Evolutionary conservation across 2,113 vertebrate genomes (phyloP), one percentile per base, ranked within the genome.

Genomic region (Probosciger aterrimus): DNA sequence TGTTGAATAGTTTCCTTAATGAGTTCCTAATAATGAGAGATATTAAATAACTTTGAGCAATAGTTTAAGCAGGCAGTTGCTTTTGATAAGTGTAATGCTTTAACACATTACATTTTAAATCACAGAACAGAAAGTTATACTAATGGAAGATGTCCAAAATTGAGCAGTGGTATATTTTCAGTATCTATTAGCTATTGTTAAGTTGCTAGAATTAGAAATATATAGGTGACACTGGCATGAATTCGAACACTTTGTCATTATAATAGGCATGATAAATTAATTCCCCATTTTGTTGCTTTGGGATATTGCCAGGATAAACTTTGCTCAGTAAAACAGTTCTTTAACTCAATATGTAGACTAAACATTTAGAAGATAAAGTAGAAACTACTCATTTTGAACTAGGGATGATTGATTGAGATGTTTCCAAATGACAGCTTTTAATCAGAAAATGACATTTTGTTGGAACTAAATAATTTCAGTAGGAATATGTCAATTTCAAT

Each of bases 11-110:
- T 91, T 95, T 92, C 78, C n/a, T 39, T 87, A 94, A 95, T 82
- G 84, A 95, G 89, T 85, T 95, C 84, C 91, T 94, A 95, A 91
- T 95, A 92, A 82, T 89, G 91, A 91, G 69, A 78, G 5, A 73
- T 82, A 94, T 69, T 92, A 50, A 92, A 87, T 85, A 95, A 94
- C 86, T 93, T 92, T 82, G 77, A 93, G 78, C 64, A 94, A 63
- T 91, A 89, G 39, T 84, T 93, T 81, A 86, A 96, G 62, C 18
- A 73, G 81, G 24, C 62, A 87, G 85, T 87, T 87, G 65, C 90
- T 95, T 95, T 92, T 90, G 77, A 47, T 43, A 73, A 91, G 37
- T 89, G 30, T 43, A 60, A 57, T 62, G 18, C 24, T 57, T 37
- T 57, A 57, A 44, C 10, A 14, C 3, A 37, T 70, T 86, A 76